phyloP scores from a whole-genome alignment of 1,140 invertebrate species.

The Cherax quadricarinatus region DNA sequence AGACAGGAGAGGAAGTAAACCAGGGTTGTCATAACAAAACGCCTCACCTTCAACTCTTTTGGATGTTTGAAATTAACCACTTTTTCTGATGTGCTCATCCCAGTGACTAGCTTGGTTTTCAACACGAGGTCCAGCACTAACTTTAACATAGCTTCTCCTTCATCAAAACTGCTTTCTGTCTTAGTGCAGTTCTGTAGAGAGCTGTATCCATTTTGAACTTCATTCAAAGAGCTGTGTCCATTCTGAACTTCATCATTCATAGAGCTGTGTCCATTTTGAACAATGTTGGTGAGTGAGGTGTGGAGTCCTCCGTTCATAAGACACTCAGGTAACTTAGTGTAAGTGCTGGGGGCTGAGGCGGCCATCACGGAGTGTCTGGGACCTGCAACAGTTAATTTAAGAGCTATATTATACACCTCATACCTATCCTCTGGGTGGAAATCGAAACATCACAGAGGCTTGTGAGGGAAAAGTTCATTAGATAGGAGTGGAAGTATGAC shows the following conservation, averaged over 20 bases:
- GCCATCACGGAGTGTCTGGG: too few relatives aligned
- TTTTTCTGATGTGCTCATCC: slow-evolving; percentile 13
- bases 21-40: neutral
- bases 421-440: too few relatives aligned
- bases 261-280: neutral
- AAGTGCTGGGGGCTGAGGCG: too few relatives aligned
- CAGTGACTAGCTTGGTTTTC: slow-evolving; percentile 22
- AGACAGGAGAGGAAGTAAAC: neutral
- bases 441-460: too few relatives aligned
- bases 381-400: too few relatives aligned
- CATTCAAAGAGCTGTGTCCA: neutral
- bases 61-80: slow-evolving; percentile 36
- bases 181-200: too few relatives aligned
- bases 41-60: slow-evolving; percentile 14
- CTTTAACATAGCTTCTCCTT: neutral
- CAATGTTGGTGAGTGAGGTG: neutral
- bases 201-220: neutral
- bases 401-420: too few relatives aligned
- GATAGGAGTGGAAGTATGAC: too few relatives aligned
- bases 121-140: slow-evolving; percentile 17
- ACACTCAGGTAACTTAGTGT: neutral
- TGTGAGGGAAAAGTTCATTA: too few relatives aligned
- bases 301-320: neutral
- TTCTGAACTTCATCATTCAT: neutral
- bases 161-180: neutral